Evolutionary conservation across 1,140 invertebrate genomes (phyloP).

Genomic region (Penaeus japonicus): DNA sequence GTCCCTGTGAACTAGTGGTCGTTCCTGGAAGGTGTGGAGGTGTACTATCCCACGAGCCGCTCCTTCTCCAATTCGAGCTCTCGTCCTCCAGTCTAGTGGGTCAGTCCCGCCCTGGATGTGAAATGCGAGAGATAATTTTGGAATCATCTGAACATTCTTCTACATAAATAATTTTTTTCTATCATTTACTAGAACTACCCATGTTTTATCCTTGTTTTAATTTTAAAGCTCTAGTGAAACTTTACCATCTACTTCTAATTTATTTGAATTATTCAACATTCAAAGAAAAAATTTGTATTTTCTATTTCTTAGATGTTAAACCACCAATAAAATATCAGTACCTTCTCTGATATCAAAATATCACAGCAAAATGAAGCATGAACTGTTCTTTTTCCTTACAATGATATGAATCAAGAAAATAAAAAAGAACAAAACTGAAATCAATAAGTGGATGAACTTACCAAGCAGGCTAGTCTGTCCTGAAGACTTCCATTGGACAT

Average conservation of each 20-base stretch:
- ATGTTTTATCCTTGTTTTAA: no score
- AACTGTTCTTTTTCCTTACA: background rate
- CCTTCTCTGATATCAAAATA: background rate
- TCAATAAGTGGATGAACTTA: conserved; percentile 51
- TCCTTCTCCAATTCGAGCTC: conserved; percentile 45
- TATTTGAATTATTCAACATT: no score
- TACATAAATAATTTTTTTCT: background rate
- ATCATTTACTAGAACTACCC: no score
- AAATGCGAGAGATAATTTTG: background rate
- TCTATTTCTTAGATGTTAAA: no score
- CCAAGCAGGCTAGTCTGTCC: conserved; percentile 68
- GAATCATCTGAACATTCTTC: background rate
- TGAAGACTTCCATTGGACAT: conserved; percentile 75
- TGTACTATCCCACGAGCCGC: conserved; percentile 63
- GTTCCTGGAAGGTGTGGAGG: conserved; percentile 69
- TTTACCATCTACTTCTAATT: no score
- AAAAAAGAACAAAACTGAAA: background rate
- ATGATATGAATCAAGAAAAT: background rate
- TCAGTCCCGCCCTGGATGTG: conserved; percentile 17
- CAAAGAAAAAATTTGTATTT: no score
- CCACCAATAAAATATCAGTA: background rate
- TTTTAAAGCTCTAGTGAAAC: no score
- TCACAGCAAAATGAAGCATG: background rate
- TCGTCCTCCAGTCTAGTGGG: conserved; percentile 25
- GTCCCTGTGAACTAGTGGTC: conserved; percentile 76